Percentiles rank a stretch among this genome's conserved stretches.
phyloP scores from a whole-genome alignment of 1,140 invertebrate species.

The Pogonus chalceus region DNA sequence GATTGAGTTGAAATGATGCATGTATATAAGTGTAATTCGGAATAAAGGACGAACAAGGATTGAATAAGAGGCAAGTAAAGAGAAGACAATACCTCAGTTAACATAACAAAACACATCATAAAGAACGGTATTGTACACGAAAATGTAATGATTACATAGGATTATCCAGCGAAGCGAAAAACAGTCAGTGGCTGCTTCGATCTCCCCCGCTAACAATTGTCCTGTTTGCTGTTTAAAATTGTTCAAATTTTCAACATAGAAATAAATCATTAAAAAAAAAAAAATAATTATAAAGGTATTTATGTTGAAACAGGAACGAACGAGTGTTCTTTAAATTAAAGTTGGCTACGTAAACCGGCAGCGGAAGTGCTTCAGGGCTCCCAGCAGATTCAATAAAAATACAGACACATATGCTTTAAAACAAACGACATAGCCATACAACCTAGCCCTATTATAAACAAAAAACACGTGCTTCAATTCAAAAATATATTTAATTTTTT shows the following conservation, averaged over 20 bases:
- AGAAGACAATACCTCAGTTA: neutral
- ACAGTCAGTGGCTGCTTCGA: neutral
- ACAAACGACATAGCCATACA: too few species aligned
- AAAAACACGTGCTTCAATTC: constrained; percentile 1
- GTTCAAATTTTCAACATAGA: neutral
- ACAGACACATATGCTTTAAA: constrained; percentile 7
- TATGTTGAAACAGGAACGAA: neutral
- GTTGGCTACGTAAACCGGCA: neutral
- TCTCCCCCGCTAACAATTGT: neutral
- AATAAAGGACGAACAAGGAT: neutral
- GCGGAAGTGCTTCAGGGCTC: neutral
- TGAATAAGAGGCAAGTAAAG: neutral
- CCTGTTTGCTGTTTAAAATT: neutral
- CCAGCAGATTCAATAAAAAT: constrained; percentile 5
- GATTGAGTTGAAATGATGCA: neutral
- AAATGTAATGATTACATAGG: neutral
- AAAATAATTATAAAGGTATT: neutral
- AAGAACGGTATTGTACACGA: neutral
- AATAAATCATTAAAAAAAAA: neutral
- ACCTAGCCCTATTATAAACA: neutral
- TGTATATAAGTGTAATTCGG: neutral
- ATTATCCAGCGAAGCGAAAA: neutral
- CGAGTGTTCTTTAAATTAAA: neutral
- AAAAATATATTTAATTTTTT: too few species aligned
- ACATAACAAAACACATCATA: neutral